Evolutionary conservation across 1,140 invertebrate species (phyloP), one percentile per base, ranked within the genome.

Genomic region (Hypsibius dujardini): DNA sequence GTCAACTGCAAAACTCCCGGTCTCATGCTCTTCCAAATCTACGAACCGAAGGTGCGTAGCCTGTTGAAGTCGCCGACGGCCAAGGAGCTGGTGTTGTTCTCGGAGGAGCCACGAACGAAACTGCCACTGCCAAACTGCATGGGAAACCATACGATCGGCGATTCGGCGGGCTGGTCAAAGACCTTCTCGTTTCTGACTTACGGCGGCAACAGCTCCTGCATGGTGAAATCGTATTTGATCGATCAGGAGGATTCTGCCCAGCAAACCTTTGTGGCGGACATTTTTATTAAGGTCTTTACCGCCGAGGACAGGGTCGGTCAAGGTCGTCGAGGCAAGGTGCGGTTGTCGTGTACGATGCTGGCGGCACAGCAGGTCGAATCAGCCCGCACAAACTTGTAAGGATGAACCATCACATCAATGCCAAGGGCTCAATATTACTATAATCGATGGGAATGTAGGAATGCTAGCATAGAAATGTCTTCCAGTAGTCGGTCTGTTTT

Each of bases 71-170:
- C 50, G 7, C 50, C 50, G n/a, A 7, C 7, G n/a, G 50, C 50
- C n/a, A 7, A 7, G 7, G 7, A n/a, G n/a, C 50, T 56, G 50
- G 7, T 7, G 7, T n/a, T 56, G 7, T 56, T 56, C 50, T 56
- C 50, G 7, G 50, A 56, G 50, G 7, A 56, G 7, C 50, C 50
- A n/a, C 50, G 50, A 7, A n/a, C 7, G 7, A 56, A 56, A n/a
- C 7, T 7, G n/a, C 50, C 50, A 7, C 7, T 56, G 7, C 7
- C 7, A 7, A 56, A 7, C 50, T 56, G 50, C n/a, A 7, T n/a
- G 50, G 50, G n/a, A n/a, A 56, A 56, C 50, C 50, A 56, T n/a
- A 56, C 50, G 7, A n/a, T 56, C n/a, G n/a, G 50, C 50, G 50
- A 56, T 56, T n/a, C n/a, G 50, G 7, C 50, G n/a, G 50, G n/a